Percentiles rank a stretch among this genome's conserved stretches.
Evolutionary conservation across 92 coral and sea anemone species (phyloP).

Genomic region (Phenganax subtilis): DNA sequence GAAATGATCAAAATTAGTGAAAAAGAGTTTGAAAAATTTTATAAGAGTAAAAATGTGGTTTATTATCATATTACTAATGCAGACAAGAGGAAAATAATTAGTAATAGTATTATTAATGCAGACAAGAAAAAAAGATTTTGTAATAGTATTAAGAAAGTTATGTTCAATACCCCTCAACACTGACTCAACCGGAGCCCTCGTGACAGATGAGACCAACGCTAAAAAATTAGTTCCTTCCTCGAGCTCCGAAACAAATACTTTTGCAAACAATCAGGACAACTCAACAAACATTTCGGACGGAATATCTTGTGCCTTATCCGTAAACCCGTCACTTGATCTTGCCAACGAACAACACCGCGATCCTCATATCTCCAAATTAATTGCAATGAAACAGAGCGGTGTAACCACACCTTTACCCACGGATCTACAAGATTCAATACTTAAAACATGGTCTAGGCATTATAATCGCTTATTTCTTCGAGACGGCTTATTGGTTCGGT

Average conservation of each 20-base stretch:
- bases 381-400: not conserved
- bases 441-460: not conserved
- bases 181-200: not conserved
- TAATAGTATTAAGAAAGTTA: too few species aligned
- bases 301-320: conserved; percentile 16
- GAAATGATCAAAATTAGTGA: too few species aligned
- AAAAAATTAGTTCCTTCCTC: not conserved
- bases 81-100: too few species aligned
- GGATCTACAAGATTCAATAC: not conserved
- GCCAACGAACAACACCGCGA: not conserved
- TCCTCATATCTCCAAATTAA: too few species aligned
- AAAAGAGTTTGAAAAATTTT: too few species aligned
- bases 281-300: too few species aligned
- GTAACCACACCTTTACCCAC: not conserved
- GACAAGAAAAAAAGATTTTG: too few species aligned
- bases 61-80: too few species aligned
- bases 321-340: conserved; percentile 23
- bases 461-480: conserved; percentile 40
- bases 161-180: not conserved
- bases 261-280: too few species aligned
- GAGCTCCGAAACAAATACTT: too few species aligned
- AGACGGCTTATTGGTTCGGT: conserved; percentile 40
- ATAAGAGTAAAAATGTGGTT: too few species aligned
- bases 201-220: not conserved
- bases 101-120: too few species aligned